Conservation (phyloP, 2,888 invertebrate genomes). For the Lasius fuliginosus region DNA sequence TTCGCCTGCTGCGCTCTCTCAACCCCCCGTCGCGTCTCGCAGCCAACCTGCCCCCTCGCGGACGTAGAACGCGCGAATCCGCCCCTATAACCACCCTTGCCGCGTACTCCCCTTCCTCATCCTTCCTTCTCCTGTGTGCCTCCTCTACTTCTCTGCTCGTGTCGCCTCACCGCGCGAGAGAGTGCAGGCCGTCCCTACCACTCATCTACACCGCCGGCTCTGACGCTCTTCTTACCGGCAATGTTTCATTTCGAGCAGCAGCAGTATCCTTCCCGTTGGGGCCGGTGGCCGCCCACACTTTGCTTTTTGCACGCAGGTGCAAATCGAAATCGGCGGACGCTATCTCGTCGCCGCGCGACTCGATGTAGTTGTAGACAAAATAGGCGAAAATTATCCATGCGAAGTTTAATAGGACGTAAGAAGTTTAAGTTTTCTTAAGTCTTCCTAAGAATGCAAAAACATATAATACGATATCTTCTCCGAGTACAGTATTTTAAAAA, state of each 20-base stretch:
- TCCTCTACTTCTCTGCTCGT: constrained; percentile 66
- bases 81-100: constrained; percentile 76
- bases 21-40: constrained; percentile 68
- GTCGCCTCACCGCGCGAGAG: constrained; percentile 73
- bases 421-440: constrained; percentile 14
- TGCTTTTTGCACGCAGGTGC: constrained; percentile 57
- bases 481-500: neutral
- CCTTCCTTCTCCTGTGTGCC: constrained; percentile 42
- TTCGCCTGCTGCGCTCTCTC: constrained; percentile 58
- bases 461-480: neutral
- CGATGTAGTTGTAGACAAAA: constrained; percentile 24
- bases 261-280: constrained; percentile 77
- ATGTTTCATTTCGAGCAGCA: constrained; percentile 83
- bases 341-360: constrained; percentile 6
- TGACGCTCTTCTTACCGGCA: constrained; percentile 82
- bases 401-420: constrained; percentile 23
- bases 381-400: constrained; percentile 35
- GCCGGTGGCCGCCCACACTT: constrained; percentile 61
- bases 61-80: constrained; percentile 78
- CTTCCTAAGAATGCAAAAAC: neutral
- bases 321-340: constrained; percentile 34
- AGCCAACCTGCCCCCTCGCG: constrained; percentile 67
- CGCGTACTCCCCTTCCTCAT: constrained; percentile 56
- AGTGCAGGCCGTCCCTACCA: constrained; percentile 69
- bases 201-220: constrained; percentile 70